Percentiles rank a stretch among this genome's conserved stretches.
Evolutionary conservation across 2,888 invertebrate species (phyloP).

Genomic region (Aquatica leii): DNA sequence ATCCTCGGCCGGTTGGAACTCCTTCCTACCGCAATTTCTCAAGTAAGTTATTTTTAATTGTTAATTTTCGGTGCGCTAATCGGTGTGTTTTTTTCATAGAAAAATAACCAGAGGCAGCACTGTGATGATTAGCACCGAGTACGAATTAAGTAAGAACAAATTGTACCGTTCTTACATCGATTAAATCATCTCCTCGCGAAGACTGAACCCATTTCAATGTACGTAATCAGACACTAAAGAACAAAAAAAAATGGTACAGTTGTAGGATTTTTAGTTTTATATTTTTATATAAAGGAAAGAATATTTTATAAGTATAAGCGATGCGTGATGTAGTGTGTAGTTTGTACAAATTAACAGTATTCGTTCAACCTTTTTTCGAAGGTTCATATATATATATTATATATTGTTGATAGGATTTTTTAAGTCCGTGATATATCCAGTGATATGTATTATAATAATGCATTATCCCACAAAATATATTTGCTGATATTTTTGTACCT

Average conservation of each 20-base stretch:
- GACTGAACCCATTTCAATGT: constrained; percentile 27
- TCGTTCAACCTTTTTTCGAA: constrained; percentile 21
- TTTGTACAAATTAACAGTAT: constrained; percentile 38
- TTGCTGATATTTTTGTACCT: constrained; percentile 36
- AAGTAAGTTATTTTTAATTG: constrained; percentile 72
- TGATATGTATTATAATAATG: constrained; percentile 40
- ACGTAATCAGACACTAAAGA: constrained; percentile 23
- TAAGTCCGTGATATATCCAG: constrained; percentile 43
- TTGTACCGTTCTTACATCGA: constrained; percentile 69
- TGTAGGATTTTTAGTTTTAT: constrained; percentile 34
- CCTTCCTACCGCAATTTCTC: constrained; percentile 86
- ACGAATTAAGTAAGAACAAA: constrained; percentile 89
- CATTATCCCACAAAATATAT: constrained; percentile 29
- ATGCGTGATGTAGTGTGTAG: constrained; percentile 41
- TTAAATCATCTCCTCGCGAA: constrained; percentile 25
- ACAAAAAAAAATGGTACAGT: constrained; percentile 18
- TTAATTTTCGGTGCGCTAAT: not conserved
- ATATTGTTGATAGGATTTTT: constrained; percentile 39
- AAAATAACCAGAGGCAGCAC: constrained; percentile 86
- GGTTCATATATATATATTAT: constrained; percentile 17
- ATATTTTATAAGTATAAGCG: constrained; percentile 39
- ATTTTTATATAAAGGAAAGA: constrained; percentile 33
- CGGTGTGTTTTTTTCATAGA: constrained; percentile 61
- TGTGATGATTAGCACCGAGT: constrained; percentile 87
- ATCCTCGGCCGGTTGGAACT: constrained; percentile 86